phyloP scores from a whole-genome alignment of 2,797 vertebrate genomes.

The Caiman crocodilus region DNA sequence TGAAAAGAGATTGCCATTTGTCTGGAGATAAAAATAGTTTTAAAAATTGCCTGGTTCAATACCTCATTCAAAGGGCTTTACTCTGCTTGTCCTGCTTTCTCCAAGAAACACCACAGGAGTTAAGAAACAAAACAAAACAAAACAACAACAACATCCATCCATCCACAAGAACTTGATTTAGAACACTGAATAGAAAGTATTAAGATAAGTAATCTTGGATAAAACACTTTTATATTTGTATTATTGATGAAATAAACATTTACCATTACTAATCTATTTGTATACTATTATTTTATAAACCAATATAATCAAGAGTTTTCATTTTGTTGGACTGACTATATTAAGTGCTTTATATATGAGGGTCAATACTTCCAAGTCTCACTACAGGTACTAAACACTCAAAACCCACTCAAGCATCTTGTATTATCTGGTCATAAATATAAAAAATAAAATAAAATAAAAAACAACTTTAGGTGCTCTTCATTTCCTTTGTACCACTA shows the following conservation, averaged over 20 bases:
- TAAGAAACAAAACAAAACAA: no score
- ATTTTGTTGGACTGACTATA: neutral
- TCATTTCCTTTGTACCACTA: neutral
- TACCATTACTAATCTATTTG: neutral
- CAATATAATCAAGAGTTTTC: neutral
- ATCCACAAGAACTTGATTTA: neutral
- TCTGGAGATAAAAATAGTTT: neutral
- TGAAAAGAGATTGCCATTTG: neutral
- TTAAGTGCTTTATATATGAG: neutral
- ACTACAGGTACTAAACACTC: neutral
- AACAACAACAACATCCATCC: no score
- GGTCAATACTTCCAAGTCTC: neutral
- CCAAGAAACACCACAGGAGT: neutral
- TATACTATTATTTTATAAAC: neutral
- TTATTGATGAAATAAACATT: neutral
- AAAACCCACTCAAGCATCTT: neutral
- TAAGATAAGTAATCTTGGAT: neutral
- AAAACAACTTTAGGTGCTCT: neutral
- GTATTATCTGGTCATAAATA: neutral
- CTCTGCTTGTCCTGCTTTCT: neutral
- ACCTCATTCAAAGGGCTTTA: neutral
- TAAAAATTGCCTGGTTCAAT: neutral
- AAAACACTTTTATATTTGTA: neutral
- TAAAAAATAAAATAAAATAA: neutral
- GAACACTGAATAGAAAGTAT: rapidly evolving